Evolutionary conservation across 2,888 invertebrate species (phyloP), one percentile per base, ranked within the genome.

Genomic region (Polymixis flavicincta): DNA sequence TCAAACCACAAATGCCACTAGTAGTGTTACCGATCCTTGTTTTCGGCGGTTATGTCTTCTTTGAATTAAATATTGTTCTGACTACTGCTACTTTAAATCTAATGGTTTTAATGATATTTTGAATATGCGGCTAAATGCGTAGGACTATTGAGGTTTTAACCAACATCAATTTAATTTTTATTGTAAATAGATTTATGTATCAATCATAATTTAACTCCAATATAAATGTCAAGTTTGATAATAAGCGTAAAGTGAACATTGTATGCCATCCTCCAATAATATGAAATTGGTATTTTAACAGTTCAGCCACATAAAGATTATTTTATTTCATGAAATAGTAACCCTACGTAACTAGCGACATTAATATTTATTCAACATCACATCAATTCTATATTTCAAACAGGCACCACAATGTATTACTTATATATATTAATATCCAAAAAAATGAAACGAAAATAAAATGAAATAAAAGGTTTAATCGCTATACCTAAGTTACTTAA

Each of bases 401-500:
- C 68, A 83, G 57, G 83, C 80, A 83, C 84, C 70, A 63, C n/a
- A 71, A 48, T 68, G 64, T 66, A n/a, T n/a, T 54, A n/a, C n/a
- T n/a, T n/a, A n/a, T n/a, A 60, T 22, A 37, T 37, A 45, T 45
- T 9, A 42, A 45, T 13, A 22, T 32, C 0, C 1, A 22, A 65
- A 37, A 82, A 71, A 76, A 78, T 42, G n/a, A 76, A 77, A 78
- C 37, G 3, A 79, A 79, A 67, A 67, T 37, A 73, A 66, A 67
- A 61, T 63, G 57, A 71, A 85, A 82, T 78, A 79, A 76, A 74
- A 64, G n/a, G 71, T 87, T 86, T 87, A 85, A 82, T 86, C 55
- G 37, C 71, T 86, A 88, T 71, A 80, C 50, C 69, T 85, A 83
- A 80, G 37, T 86, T 76, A 82, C 87, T 78, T 82, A 84, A 76